These are phyloP conservation scores for Phylloscopus trochilus DNA, from an alignment of 2,113 vertebrate genomes.

Conservation along the genomic window DNA sequence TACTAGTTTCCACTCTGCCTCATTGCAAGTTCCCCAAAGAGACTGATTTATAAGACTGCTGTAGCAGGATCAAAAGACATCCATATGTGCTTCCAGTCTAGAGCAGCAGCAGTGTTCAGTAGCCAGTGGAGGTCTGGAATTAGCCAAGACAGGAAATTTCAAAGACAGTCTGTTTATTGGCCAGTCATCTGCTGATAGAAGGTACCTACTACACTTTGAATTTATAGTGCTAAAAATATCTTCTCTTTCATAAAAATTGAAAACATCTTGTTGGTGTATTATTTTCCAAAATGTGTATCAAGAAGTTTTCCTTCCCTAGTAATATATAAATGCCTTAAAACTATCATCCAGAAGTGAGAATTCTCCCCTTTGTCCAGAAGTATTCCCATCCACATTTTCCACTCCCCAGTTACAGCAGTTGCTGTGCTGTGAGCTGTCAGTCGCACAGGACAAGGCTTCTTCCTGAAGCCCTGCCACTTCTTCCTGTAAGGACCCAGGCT, in stretches of 20 bases:
- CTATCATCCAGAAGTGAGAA: neutral
- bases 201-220: neutral
- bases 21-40: neutral
- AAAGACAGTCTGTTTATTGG: neutral
- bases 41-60: neutral
- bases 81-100: neutral
- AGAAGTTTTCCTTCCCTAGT: neutral
- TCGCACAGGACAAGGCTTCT: neutral
- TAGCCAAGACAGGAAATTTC: neutral
- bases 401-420: neutral
- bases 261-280: rapidly evolving
- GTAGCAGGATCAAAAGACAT: neutral
- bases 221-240: neutral
- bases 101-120: neutral
- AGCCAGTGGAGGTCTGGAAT: neutral
- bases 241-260: neutral
- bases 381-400: neutral
- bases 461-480: neutral
- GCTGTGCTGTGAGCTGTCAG: neutral
- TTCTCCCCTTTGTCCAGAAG: neutral
- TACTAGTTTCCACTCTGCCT: neutral
- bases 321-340: neutral
- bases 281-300: neutral
- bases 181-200: neutral
- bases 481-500: neutral